Evolutionary conservation across 1,140 invertebrate genomes (phyloP), one percentile per base, ranked within the genome.

Genomic region (Zaprionus ornatus): DNA sequence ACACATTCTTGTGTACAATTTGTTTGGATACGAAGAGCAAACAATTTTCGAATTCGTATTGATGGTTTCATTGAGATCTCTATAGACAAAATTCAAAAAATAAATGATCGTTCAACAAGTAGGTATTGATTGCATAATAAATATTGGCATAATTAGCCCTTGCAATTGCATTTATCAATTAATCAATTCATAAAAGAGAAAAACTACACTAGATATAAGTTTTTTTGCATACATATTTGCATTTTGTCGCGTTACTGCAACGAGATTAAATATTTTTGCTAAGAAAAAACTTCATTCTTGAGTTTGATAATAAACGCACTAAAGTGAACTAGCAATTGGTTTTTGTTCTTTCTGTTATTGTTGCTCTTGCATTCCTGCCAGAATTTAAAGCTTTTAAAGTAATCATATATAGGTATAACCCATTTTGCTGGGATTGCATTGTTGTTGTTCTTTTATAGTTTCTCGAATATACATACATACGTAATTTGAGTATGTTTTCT

Each of bases 301-400:
- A 50, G n/a, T 13, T 50, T 5, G 19, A 74, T 87, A 80, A 82
- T 86, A 81, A 88, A 88, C 85, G 69, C 78, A 84, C 85, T 88
- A 88, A 88, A 71, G 78, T 78, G 62, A 86, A 85, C 82, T 85
- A 82, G 82, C 59, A 80, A 80, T 77, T 55, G 62, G 67, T 12
- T 54, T 56, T 62, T 48, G 65, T 55, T 66, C 68, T 19, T 73
- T 62, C n/a, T 74, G 50, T 29, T 21, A 42, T 42, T 52, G 63
- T 25, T 55, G 52, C n/a, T 55, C 23, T 63, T 61, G 77, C 72
- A 77, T 66, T 71, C 52, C 48, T 78, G 78, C 74, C 59, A 35
- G 40, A 59, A 78, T 72, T 88, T 88, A 90, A 88, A 88, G 85
- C 85, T 84, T 80, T 88, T 84, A 76, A 90, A 90, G 85, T 87